Conservation (phyloP, 2,888 invertebrate species). For the Girardia tigrina region DNA sequence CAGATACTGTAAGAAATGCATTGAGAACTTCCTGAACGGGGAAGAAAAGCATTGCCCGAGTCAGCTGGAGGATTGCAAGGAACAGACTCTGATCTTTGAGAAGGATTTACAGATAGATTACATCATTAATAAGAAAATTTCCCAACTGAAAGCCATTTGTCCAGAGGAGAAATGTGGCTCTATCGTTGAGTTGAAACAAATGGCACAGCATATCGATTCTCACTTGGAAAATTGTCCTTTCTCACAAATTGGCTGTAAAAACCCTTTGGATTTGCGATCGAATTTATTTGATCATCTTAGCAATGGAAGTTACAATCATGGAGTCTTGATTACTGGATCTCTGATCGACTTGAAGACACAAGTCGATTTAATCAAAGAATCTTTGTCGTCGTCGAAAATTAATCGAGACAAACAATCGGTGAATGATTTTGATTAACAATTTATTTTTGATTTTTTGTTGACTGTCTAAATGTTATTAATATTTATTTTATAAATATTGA, state of each 20-base stretch:
- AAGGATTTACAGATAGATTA: neutral
- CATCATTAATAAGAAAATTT: neutral
- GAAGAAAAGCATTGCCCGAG: neutral
- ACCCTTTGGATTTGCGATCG: neutral
- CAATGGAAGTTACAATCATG: neutral
- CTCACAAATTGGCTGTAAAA: neutral
- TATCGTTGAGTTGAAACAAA: neutral
- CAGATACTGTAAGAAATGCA: neutral
- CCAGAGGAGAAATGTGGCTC: neutral
- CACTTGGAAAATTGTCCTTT: neutral
- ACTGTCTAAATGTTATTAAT: too few species aligned
- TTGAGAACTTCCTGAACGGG: neutral
- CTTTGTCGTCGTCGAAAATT: neutral
- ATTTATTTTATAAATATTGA: too few species aligned
- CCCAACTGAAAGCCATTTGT: neutral
- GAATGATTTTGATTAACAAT: too few species aligned
- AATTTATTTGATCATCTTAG: neutral
- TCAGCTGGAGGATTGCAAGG: neutral
- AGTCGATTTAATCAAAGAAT: neutral
- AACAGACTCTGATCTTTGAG: neutral
- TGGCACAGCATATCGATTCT: neutral
- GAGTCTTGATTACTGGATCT: neutral
- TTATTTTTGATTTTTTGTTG: too few species aligned
- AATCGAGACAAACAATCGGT: too few species aligned
- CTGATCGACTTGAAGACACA: neutral